Conservation (phyloP, 2,888 invertebrate genomes). For the Clusia tigrina region DNA sequence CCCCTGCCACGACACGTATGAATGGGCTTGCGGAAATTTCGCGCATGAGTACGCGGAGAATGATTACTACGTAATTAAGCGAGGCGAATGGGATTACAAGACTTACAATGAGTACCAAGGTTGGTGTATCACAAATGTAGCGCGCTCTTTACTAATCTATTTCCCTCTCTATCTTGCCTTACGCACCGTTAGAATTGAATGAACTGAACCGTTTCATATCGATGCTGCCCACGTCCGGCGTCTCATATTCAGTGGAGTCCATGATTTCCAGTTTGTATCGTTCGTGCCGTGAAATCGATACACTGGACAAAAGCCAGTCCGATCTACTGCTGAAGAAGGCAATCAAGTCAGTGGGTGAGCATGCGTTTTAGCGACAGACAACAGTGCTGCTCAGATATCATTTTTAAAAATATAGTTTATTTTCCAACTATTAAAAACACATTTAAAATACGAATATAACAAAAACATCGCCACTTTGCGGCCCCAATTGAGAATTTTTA, state of each 20-base stretch:
- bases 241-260: constrained; percentile 58
- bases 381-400: not conserved
- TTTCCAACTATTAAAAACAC: not conserved
- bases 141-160: not conserved
- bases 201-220: constrained; percentile 62
- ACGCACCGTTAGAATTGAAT: constrained; percentile 49
- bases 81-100: constrained; percentile 63
- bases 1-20: constrained; percentile 61
- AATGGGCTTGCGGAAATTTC: constrained; percentile 64
- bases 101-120: constrained; percentile 63
- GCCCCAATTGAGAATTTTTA: too few relatives aligned
- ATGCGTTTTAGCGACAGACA: not conserved
- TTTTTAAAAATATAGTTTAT: not conserved
- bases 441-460: not conserved
- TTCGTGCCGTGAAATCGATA: constrained; percentile 60
- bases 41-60: constrained; percentile 56
- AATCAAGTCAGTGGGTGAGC: constrained; percentile 60
- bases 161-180: not conserved
- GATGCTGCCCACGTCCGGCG: constrained; percentile 56
- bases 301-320: constrained; percentile 59
- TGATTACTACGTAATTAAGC: constrained; percentile 60
- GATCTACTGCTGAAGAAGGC: constrained; percentile 58
- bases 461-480: too few relatives aligned
- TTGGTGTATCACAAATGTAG: constrained; percentile 31
- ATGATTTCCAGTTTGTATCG: constrained; percentile 59